These are phyloP conservation scores for Leucopsar rothschildi DNA, from an alignment of 2,113 vertebrate genomes.

Conservation along the genomic window DNA sequence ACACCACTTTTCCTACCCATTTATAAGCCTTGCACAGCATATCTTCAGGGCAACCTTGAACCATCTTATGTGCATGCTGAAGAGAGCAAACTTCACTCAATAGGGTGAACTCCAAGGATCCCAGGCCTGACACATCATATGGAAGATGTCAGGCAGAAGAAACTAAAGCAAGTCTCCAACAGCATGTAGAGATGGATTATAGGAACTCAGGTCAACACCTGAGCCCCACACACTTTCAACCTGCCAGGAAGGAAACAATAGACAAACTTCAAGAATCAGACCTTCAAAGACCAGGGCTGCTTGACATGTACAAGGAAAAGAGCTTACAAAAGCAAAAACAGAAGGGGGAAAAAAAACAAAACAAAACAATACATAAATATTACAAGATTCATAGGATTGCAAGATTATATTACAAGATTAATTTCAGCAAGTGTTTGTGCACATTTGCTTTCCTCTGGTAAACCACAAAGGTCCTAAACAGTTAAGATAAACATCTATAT, in stretches of 20 bases:
- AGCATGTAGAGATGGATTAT: not conserved
- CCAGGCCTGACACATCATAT: not conserved
- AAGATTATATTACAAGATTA: not conserved
- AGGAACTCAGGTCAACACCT: not conserved
- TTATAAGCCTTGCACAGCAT: not conserved
- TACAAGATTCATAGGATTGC: not conserved
- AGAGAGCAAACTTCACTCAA: not conserved
- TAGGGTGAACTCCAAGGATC: not conserved
- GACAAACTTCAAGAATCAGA: not conserved
- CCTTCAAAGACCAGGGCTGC: not conserved
- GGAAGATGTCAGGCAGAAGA: not conserved
- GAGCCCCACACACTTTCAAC: not conserved
- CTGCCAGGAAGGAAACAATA: not conserved
- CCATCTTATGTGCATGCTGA: not conserved
- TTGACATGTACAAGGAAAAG: not conserved
- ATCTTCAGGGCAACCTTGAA: not conserved
- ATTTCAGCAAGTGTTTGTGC: not conserved
- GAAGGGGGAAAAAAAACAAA: rapidly evolving
- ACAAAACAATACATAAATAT: not conserved
- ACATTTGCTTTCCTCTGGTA: not conserved
- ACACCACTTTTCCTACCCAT: not conserved
- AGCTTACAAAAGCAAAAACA: not conserved
- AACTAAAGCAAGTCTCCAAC: not conserved
- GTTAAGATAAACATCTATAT: not conserved
- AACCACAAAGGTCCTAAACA: not conserved